Conservation (phyloP, 2,888 invertebrate genomes). For the Cantharis nigra region DNA sequence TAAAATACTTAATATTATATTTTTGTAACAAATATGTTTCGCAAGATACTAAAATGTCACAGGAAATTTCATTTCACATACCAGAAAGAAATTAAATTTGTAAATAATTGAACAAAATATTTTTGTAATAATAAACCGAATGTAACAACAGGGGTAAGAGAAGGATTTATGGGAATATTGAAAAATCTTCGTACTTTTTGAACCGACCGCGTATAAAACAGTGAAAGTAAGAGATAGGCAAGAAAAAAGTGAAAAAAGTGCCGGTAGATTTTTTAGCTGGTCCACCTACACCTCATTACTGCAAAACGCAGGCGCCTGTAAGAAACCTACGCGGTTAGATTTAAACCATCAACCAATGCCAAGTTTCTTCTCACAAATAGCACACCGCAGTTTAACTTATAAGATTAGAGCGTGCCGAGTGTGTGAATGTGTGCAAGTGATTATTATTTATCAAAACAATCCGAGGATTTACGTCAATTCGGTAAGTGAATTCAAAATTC, state of each 20-base stretch:
- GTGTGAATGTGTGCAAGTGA: constrained; percentile 20
- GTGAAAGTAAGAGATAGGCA: not conserved
- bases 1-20: not conserved
- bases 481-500: not conserved
- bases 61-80: not conserved
- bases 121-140: not conserved
- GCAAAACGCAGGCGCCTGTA: not conserved
- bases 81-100: not conserved
- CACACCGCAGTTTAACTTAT: constrained; percentile 27
- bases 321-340: constrained; percentile 38
- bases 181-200: not conserved
- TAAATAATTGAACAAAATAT: not conserved
- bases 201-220: not conserved
- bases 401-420: constrained; percentile 18
- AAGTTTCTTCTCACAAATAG: constrained; percentile 34
- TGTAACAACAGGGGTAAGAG: too few species aligned
- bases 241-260: not conserved
- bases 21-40: not conserved
- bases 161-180: too few species aligned
- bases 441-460: not conserved
- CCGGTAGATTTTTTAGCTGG: not conserved
- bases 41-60: not conserved
- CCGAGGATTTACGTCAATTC: not conserved
- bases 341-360: constrained; percentile 35
- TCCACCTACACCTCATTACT: not conserved